Evolutionary conservation across 2,113 vertebrate species (phyloP), one percentile per base, ranked within the genome.

Genomic region (Cathartes aura): DNA sequence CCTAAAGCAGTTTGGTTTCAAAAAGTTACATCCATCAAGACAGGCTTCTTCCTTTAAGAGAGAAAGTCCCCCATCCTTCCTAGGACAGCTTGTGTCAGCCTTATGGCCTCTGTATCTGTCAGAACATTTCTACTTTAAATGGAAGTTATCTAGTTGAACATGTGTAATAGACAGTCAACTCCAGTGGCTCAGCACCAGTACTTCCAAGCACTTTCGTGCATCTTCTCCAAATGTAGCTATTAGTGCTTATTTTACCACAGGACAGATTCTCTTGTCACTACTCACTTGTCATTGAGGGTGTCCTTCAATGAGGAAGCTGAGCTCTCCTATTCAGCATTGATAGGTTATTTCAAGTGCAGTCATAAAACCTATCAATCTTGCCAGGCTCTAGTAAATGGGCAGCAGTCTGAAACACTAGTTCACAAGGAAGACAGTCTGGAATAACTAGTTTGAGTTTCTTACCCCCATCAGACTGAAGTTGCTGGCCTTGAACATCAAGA

Each of bases 1-100:
- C 2, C 11, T 79, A 50, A 71, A 53, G 12, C 30, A 93, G 67
- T 21, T 58, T 53, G 5, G 8, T 62, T 68, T 64, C 43, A 40
- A 75, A 73, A 42, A 70, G 45, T 19, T 74, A 66, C 24, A 92
- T 40, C 27, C 47, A 56, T 15, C 7, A 55, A 76, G 52, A 68
- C 16, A 75, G 38, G 30, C 14, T 50, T 72, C 52, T 52, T 50
- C 18, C 43, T 78, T 66, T 40, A 80, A n/a, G 18, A 21, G 5
- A 82, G 15, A 42, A 63, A 60, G 17, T 4, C 18, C 6, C 3
- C 5, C 20, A 63, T 4, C 0, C 0, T 63, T 38, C 13, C 13
- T 19, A 90, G 56, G 29, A 45, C 21, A 58, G 32, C 8, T 21
- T 70, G 11, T 48, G 30, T 59, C 73, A 90, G 16, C 15, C 38